Conservation (phyloP, 2,113 vertebrate genomes). For the Piprites chloris region DNA sequence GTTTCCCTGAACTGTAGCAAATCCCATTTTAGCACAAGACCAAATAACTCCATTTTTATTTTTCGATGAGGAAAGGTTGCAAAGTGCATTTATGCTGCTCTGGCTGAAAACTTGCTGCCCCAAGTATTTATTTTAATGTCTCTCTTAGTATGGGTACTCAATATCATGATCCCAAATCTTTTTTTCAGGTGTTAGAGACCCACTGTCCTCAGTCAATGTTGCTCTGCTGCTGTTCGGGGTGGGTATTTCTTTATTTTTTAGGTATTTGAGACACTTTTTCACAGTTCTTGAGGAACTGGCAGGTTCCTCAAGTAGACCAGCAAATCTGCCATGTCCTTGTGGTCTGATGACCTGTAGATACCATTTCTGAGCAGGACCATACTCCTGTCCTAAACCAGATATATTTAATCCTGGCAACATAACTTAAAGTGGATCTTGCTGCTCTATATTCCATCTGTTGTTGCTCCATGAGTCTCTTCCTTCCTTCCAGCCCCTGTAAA, state of each 20-base stretch:
- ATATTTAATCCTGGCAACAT: background rate
- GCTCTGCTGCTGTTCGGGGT: background rate
- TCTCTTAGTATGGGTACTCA: background rate
- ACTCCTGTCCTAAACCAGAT: background rate
- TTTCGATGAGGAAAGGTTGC: background rate
- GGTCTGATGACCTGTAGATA: background rate
- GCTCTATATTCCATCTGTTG: background rate
- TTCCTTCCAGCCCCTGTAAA: background rate
- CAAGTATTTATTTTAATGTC: background rate
- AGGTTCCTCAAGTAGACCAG: background rate
- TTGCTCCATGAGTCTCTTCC: background rate
- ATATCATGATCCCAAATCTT: background rate
- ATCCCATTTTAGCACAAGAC: background rate
- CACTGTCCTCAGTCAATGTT: accelerated
- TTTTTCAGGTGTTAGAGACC: background rate
- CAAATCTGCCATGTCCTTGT: background rate
- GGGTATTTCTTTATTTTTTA: background rate
- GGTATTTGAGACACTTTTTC: background rate
- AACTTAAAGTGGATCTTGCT: background rate
- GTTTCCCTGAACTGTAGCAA: background rate
- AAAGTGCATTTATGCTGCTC: background rate
- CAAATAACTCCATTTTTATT: background rate
- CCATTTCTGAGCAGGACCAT: background rate
- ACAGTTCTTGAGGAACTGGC: too few species aligned
- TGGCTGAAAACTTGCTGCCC: background rate